Evolutionary conservation across 2,797 vertebrate species (phyloP).

Genomic region (Poecile montanus): DNA sequence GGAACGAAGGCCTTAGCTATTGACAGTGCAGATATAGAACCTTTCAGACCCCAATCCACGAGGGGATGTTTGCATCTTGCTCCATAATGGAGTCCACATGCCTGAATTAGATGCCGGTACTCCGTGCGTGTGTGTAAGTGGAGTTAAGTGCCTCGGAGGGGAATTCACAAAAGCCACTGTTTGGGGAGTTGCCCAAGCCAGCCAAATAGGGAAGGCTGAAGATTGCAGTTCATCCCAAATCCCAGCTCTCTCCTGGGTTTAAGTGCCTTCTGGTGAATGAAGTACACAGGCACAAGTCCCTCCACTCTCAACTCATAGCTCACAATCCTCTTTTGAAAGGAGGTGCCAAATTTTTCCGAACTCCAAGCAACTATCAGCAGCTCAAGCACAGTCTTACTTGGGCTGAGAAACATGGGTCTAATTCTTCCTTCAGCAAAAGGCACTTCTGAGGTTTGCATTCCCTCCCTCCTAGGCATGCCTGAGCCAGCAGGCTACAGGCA

Average conservation of each 20-base stretch:
- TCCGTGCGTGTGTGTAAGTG: neutral
- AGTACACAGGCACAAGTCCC: neutral
- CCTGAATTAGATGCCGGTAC: neutral
- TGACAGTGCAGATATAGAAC: neutral
- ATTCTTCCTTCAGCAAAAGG: neutral
- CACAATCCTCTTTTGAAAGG: neutral
- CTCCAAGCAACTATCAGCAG: neutral
- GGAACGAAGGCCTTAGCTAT: neutral
- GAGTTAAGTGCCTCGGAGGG: neutral
- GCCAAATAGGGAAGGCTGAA: slow-evolving; percentile 13
- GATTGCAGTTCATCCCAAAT: neutral
- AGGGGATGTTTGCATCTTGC: slow-evolving; percentile 25
- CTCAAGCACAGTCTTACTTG: neutral
- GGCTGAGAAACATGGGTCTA: neutral
- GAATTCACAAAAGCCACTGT: slow-evolving; percentile 33
- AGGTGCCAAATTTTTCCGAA: neutral
- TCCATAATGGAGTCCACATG: slow-evolving; percentile 22
- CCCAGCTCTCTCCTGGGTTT: neutral
- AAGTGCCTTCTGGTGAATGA: slow-evolving; percentile 3
- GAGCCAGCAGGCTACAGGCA: neutral
- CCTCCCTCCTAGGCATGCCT: neutral
- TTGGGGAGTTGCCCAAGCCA: slow-evolving; percentile 14
- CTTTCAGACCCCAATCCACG: slow-evolving; percentile 16
- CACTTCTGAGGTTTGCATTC: fast-evolving
- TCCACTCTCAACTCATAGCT: neutral